These are phyloP conservation scores for Kryptolebias marmoratus DNA, from an alignment of 2,113 vertebrate genomes.

Conservation along the genomic window DNA sequence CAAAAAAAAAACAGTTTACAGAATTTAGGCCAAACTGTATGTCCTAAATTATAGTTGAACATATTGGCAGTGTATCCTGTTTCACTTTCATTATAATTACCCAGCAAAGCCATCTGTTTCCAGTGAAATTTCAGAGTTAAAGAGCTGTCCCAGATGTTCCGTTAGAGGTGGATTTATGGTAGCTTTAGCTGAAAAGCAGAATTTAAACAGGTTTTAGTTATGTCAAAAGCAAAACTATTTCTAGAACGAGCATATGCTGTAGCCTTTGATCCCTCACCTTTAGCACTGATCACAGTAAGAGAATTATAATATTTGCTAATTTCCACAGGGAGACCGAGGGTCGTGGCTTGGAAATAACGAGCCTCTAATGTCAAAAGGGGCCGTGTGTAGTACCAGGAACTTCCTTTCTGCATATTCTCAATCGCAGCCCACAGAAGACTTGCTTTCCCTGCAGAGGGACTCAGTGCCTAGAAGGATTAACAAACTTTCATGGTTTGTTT, in stretches of 20 bases:
- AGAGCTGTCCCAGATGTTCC: constrained; percentile 64
- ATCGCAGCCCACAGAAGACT: constrained; percentile 63
- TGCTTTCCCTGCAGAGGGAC: constrained; percentile 60
- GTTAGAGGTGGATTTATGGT: constrained; percentile 60
- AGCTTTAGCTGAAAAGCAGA: constrained; percentile 66
- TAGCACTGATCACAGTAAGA: constrained; percentile 66
- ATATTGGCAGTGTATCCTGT: background rate
- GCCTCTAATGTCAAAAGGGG: constrained; percentile 70
- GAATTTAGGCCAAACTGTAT: background rate
- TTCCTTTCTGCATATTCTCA: constrained; percentile 65
- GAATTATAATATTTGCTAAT: constrained; percentile 79
- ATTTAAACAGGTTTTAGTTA: no score
- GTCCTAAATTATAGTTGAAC: background rate
- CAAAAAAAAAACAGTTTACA: background rate
- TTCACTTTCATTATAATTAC: constrained; percentile 53
- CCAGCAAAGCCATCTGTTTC: constrained; percentile 76
- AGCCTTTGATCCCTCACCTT: constrained; percentile 62
- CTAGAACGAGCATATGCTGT: accelerated
- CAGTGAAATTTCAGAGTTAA: constrained; percentile 70
- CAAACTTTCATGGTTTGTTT: background rate
- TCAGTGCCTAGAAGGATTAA: constrained; percentile 57
- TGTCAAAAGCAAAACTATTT: background rate
- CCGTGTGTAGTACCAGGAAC: constrained; percentile 74
- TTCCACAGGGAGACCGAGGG: constrained; percentile 79
- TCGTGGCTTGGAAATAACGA: constrained; percentile 76